Percentiles rank a stretch among this genome's conserved stretches.
Evolutionary conservation across 92 coral and sea anemone genomes (phyloP).

Genomic region (Epizoanthus scotinus): DNA sequence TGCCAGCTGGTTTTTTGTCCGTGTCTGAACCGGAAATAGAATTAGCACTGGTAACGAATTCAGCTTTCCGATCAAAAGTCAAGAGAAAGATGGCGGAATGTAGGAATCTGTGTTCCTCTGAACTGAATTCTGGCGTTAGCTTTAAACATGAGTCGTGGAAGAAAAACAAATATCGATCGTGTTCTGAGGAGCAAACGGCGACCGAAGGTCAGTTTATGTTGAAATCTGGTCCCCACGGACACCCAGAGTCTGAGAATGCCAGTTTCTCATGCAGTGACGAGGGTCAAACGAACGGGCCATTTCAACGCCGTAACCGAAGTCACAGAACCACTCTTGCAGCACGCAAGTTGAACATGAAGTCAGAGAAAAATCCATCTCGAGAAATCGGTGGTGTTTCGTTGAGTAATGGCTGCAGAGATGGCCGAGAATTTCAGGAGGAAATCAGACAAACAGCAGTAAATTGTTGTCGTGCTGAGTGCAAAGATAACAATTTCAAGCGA

Average conservation of each 20-base stretch:
- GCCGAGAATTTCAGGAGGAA: constrained; percentile 9
- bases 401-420: not conserved
- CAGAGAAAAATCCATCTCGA: constrained; percentile 12
- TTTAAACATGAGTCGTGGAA: constrained; percentile 19
- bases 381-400: not conserved
- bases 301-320: constrained; percentile 41
- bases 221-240: constrained; percentile 29
- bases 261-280: constrained; percentile 17
- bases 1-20: too few species aligned
- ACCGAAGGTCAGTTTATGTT: constrained; percentile 24
- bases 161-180: not conserved
- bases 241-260: not conserved
- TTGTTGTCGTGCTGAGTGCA: constrained; percentile 12
- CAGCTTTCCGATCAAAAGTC: constrained; percentile 5
- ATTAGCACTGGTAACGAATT: constrained; percentile 39
- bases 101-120: constrained; percentile 9
- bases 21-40: constrained; percentile 37
- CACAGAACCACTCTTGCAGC: constrained; percentile 33
- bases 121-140: constrained; percentile 11
- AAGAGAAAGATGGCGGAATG: constrained; percentile 29
- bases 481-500: constrained; percentile 20
- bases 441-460: not conserved
- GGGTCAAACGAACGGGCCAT: constrained; percentile 34
- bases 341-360: constrained; percentile 41
- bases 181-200: constrained; percentile 26